Conservation (phyloP, 1,140 invertebrate species). For the Pseudachorutes palmiensis region DNA sequence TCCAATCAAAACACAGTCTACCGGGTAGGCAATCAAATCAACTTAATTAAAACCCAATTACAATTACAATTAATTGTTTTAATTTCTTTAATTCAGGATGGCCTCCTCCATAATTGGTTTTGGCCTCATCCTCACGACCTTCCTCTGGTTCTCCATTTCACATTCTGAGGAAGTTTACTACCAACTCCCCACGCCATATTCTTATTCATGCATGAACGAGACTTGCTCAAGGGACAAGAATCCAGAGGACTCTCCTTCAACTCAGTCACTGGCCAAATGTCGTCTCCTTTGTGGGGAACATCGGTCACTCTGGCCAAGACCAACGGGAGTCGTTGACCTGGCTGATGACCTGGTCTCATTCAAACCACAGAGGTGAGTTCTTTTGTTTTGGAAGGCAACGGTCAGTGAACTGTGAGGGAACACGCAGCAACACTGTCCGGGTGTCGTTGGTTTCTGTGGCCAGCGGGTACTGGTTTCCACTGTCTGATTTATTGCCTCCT, state of each 20-base stretch:
- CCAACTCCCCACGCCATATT: constrained; percentile 37
- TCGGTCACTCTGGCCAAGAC: constrained; percentile 61
- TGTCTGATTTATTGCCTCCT: no score
- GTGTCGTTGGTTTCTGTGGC: background rate
- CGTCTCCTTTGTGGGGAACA: constrained; percentile 57
- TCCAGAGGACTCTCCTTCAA: constrained; percentile 36
- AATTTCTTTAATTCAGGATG: background rate
- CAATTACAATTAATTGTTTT: background rate
- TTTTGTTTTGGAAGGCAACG: background rate
- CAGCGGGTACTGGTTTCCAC: background rate
- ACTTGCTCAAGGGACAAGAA: constrained; percentile 37
- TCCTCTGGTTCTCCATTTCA: background rate
- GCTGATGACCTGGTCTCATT: constrained; percentile 38
- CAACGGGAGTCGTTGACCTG: constrained; percentile 45
- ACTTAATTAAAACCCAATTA: no score
- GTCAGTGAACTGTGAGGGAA: background rate
- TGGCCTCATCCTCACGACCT: background rate
- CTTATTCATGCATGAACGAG: constrained; percentile 37
- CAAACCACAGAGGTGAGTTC: constrained; percentile 36
- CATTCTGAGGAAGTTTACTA: constrained; percentile 33
- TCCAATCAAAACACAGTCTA: background rate
- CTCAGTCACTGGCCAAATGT: constrained; percentile 45
- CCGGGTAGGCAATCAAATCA: no score
- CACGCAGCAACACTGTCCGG: background rate
- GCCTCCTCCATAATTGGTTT: background rate